These are phyloP conservation scores for Telmatochromis sp. DNA, from an alignment of 2,113 vertebrate genomes.

Conservation along the genomic window DNA sequence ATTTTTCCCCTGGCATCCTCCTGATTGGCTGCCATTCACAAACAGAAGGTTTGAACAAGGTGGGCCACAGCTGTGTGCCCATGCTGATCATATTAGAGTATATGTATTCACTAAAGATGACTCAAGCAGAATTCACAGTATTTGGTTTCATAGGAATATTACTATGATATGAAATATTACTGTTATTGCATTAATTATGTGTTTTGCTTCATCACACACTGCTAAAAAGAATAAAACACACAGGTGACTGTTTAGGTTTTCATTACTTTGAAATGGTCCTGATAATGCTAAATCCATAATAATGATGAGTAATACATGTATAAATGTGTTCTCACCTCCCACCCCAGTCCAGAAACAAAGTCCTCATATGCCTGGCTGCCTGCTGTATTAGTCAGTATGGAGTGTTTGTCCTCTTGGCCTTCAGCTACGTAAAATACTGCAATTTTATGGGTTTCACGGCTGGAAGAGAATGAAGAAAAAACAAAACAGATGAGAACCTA, in stretches of 20 bases:
- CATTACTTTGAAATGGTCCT: not conserved
- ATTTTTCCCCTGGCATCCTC: not conserved
- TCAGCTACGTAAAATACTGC: constrained; percentile 98
- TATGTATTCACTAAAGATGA: not conserved
- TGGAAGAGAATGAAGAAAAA: constrained; percentile 49
- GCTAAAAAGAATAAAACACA: not conserved
- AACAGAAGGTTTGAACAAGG: not conserved
- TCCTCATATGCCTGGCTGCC: constrained; percentile 98
- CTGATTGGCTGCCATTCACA: not conserved
- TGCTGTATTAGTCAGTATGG: constrained; percentile 92
- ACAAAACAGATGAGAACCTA: not conserved
- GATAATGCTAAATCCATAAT: not conserved
- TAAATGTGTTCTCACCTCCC: constrained; percentile 81
- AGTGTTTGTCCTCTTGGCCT: constrained; percentile 98
- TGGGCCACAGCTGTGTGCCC: not conserved
- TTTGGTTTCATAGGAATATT: not conserved
- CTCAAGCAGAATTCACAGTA: not conserved
- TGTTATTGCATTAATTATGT: not conserved
- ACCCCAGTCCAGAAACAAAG: constrained; percentile 96
- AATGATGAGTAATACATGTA: not conserved
- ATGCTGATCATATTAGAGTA: not conserved
- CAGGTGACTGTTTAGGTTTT: not conserved
- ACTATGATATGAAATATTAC: fast-evolving
- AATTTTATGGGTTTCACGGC: constrained; percentile 98
- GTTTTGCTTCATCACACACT: not conserved